Percentiles rank a stretch among this genome's conserved stretches.
Evolutionary conservation across 2,113 vertebrate genomes (phyloP).

Genomic region (Bubalus kerabau): DNA sequence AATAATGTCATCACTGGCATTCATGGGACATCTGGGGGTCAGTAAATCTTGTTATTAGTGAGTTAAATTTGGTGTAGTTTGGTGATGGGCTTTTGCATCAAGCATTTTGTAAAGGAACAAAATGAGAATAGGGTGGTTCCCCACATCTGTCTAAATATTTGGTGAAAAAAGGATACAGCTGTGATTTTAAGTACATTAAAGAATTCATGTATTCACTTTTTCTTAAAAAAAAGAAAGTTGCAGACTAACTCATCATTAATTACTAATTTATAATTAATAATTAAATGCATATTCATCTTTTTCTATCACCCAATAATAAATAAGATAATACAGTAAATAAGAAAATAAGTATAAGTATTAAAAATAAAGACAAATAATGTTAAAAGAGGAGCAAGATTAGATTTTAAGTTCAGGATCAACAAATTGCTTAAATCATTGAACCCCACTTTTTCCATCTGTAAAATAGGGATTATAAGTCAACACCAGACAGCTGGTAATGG

Average conservation of each 20-base stretch:
- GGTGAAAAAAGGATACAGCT: not conserved
- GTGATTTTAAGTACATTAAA: not conserved
- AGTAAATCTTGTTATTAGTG: slow-evolving; percentile 32
- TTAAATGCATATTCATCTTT: not conserved
- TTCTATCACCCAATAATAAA: not conserved
- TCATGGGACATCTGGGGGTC: not conserved
- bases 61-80: slow-evolving; percentile 10
- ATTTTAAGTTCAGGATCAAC: not conserved
- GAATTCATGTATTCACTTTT: not conserved
- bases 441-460: not conserved
- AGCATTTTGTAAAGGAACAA: slow-evolving; percentile 4
- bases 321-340: not conserved
- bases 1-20: not conserved
- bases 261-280: not conserved
- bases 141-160: not conserved
- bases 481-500: not conserved
- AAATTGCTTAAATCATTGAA: accelerated
- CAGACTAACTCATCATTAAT: not conserved
- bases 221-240: not conserved
- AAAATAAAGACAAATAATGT: not conserved
- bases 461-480: not conserved
- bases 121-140: not conserved
- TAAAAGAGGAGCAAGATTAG: not conserved
- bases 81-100: not conserved
- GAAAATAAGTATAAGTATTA: not conserved